phyloP scores from a whole-genome alignment of 2,113 vertebrate genomes.

The Coptodon bakossiorum region DNA sequence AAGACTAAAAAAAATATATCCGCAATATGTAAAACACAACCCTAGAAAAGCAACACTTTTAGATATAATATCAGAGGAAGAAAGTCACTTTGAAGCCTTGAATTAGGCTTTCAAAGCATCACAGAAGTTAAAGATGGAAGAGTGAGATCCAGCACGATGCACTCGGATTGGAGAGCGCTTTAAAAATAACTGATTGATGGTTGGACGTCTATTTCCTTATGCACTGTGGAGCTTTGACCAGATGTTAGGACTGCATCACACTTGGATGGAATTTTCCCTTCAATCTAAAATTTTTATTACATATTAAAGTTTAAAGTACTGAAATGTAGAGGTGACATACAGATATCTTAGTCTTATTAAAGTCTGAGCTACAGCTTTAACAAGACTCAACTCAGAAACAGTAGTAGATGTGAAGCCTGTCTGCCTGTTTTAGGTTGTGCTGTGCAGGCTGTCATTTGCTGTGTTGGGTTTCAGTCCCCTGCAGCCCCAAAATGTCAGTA shows the following conservation, averaged over 20 bases:
- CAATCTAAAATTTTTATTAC: not conserved
- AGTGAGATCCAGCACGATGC: not conserved
- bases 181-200: constrained; percentile 27
- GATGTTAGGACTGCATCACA: not conserved
- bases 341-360: not conserved
- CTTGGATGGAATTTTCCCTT: not conserved
- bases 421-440: not conserved
- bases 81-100: constrained; percentile 34
- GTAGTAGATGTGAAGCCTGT: not conserved
- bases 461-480: not conserved
- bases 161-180: not conserved
- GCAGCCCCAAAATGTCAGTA: not conserved
- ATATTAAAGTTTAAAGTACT: not conserved
- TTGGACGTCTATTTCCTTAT: not conserved
- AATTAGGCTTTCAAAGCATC: constrained; percentile 31
- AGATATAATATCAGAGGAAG: not conserved
- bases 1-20: not conserved
- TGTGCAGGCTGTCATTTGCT: not conserved
- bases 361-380: not conserved
- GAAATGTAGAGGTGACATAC: not conserved
- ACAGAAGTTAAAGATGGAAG: constrained; percentile 37
- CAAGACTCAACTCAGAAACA: not conserved
- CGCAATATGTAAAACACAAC: not conserved
- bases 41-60: not conserved
- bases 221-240: not conserved